Evolutionary conservation across 1,140 invertebrate genomes (phyloP).

Genomic region (Argopecten irradians): DNA sequence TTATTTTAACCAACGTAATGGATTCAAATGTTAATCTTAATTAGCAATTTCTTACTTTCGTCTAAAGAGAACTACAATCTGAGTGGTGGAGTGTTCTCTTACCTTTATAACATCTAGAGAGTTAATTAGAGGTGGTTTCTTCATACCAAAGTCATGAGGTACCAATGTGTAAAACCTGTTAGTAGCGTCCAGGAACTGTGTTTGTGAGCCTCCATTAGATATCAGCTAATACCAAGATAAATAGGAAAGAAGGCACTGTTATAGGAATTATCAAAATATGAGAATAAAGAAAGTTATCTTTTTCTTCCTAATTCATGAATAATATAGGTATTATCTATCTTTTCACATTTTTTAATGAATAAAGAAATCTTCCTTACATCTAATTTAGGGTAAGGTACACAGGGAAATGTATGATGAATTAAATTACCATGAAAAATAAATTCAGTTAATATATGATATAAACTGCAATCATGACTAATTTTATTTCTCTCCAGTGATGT

Average conservation of each 20-base stretch:
- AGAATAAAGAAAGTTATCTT: background rate
- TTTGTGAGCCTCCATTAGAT: constrained; percentile 74
- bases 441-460: too few species aligned
- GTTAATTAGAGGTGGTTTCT: constrained; percentile 89
- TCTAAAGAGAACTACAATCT: too few species aligned
- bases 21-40: too few species aligned
- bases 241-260: background rate
- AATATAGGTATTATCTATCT: background rate
- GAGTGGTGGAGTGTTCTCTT: too few species aligned
- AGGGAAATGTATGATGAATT: background rate
- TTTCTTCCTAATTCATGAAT: background rate
- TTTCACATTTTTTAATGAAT: too few species aligned
- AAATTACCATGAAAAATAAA: too few species aligned
- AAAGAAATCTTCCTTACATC: background rate
- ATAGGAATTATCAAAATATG: background rate
- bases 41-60: too few species aligned
- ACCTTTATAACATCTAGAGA: constrained; percentile 86
- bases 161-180: constrained; percentile 97
- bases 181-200: constrained; percentile 87
- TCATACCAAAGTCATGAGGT: constrained; percentile 94
- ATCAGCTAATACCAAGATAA: constrained; percentile 67
- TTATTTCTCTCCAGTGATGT: too few species aligned
- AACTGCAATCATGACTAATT: too few species aligned
- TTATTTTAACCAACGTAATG: too few species aligned
- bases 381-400: background rate